These are phyloP conservation scores for Apostichopus japonicus DNA, from an alignment of 35 echinoderm and acorn worm genomes.

Conservation along the genomic window DNA sequence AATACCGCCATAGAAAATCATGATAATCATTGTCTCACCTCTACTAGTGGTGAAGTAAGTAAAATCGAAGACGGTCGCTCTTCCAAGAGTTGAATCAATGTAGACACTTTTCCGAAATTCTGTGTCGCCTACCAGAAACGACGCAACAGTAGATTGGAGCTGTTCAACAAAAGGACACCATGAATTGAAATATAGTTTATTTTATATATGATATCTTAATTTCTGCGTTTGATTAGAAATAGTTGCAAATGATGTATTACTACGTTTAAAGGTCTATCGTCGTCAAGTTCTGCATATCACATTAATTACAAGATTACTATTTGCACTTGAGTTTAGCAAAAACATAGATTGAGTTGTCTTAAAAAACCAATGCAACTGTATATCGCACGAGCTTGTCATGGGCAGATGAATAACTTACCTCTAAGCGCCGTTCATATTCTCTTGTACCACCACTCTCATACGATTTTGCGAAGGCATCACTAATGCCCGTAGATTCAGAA, in stretches of 20 bases:
- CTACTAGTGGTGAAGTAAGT: neutral
- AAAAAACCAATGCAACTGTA: too few relatives aligned
- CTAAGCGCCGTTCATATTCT: neutral
- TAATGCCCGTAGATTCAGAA: neutral
- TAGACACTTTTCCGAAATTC: neutral
- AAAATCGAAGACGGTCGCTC: conserved; percentile 15
- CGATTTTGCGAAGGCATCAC: neutral
- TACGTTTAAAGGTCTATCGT: too few relatives aligned
- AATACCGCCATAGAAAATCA: too few relatives aligned
- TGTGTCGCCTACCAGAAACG: neutral
- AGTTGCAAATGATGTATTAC: too few relatives aligned
- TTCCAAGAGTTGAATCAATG: conserved; percentile 9
- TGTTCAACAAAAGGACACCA: neutral
- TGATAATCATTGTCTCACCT: neutral
- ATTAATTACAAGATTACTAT: too few relatives aligned
- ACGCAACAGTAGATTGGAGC: neutral
- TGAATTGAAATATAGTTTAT: too few relatives aligned
- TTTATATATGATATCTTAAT: too few relatives aligned
- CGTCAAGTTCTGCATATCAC: too few relatives aligned
- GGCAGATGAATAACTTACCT: neutral
- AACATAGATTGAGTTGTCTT: too few relatives aligned
- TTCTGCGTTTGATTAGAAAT: too few relatives aligned
- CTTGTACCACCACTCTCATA: neutral
- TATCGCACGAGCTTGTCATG: too few relatives aligned
- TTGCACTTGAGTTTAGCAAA: too few relatives aligned